Base-by-base conservation (phyloP, 2,797 vertebrate species). In the Gymnodraco acuticeps region DNA sequence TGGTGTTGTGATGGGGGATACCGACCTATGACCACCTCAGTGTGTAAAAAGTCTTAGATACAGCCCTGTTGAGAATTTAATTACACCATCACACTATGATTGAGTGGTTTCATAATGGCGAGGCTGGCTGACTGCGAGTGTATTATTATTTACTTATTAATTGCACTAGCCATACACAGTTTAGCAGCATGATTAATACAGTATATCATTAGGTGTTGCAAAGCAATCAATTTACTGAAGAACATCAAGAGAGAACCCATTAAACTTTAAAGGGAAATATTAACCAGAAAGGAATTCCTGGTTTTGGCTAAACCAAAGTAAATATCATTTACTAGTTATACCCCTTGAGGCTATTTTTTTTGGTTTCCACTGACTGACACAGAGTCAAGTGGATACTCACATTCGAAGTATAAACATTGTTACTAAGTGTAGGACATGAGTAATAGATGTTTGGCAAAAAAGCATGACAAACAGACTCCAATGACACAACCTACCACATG, bases 401-500 rank as follows among this genome's bases (percentile, higher is more conserved):
- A 64, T 51, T 42, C 1, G 23, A 23, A 20, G 63, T 53, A 10
- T 42, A 52, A 41, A 38, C 31, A 50, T 12, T 62, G 23, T 47
- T 47, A 50, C 59, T 15, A 16, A 66, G 10, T n/a, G 38, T 43
- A 60, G 2, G 42, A 72, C 13, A 41, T 51, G 20, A 31, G 19
- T 58, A 38, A 31, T 54, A 50, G 23, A 41, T 5, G 2, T 50
- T 58, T 55, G 43, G 33, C 1, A n/a, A 64, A 78, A 62, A 68
- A 61, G 23, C 27, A 42, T 68, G 62, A 77, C 14, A 63, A 62
- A 70, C 8, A 60, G 27, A 55, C 6, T 72, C 43, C 47, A 33
- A n/a, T 64, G 33, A 75, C 33, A 67, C 31, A 64, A 23, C 3
- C 8, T 1, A 41, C 10, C 31, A 70, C 61, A 60, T n/a, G 69